phyloP scores from a whole-genome alignment of 2,888 invertebrate species.

The Lymantria dispar region DNA sequence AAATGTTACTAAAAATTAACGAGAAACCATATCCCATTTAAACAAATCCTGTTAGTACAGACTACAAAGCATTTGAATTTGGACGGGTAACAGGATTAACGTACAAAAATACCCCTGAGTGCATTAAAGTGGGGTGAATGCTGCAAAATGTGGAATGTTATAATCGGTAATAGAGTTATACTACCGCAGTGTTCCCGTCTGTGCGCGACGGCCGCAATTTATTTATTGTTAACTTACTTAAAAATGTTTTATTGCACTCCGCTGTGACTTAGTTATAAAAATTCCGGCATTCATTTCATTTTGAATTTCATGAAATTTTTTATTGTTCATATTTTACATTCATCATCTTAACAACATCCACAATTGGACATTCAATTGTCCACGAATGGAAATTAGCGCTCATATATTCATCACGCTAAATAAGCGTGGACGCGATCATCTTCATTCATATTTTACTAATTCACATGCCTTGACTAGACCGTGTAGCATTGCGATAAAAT shows the following conservation, averaged over 20 bases:
- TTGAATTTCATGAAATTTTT: too few relatives aligned
- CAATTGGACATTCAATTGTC: too few relatives aligned
- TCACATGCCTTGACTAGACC: too few relatives aligned
- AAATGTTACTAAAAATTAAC: constrained; percentile 15
- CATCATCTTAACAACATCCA: too few relatives aligned
- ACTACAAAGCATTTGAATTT: constrained; percentile 27
- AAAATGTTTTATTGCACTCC: constrained; percentile 29
- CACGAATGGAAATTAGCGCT: too few relatives aligned
- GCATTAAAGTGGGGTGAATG: constrained; percentile 44
- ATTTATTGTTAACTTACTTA: constrained; percentile 36
- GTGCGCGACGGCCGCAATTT: constrained; percentile 35
- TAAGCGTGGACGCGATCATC: too few relatives aligned
- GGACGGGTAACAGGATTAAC: constrained; percentile 32
- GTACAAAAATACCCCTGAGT: constrained; percentile 35
- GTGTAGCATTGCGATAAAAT: too few relatives aligned
- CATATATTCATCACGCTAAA: too few relatives aligned
- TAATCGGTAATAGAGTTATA: constrained; percentile 60
- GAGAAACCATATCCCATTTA: constrained; percentile 1
- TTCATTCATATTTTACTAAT: too few relatives aligned
- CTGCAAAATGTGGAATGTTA: constrained; percentile 41
- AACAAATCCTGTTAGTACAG: constrained; percentile 15
- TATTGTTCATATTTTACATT: too few relatives aligned
- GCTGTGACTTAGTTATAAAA: too few relatives aligned
- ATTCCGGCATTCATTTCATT: too few relatives aligned
- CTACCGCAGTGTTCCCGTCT: constrained; percentile 33